A percentile compares a stretch with the other conserved stretches of the same genome.
Evolutionary conservation across 2,113 vertebrate species (phyloP).

Genomic region (Rhabdornis inornatus): DNA sequence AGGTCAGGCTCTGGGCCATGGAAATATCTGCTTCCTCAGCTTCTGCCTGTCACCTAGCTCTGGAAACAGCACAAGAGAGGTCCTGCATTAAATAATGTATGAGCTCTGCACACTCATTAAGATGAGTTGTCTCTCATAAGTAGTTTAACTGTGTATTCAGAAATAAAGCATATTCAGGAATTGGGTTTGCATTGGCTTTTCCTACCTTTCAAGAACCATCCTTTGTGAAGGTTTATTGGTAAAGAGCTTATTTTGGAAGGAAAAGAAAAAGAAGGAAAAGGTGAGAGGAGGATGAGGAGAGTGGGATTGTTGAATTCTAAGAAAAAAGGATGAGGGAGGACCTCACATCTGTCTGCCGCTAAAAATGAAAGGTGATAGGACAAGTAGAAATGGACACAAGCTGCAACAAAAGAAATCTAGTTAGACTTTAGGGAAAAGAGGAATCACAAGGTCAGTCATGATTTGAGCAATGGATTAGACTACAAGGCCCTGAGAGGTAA

Average conservation of each 20-base stretch:
- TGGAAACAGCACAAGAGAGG: neutral
- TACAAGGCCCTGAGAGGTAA: neutral
- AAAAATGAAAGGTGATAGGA: neutral
- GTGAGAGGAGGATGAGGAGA: neutral
- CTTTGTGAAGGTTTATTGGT: neutral
- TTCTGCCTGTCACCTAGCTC: neutral
- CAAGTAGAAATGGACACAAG: neutral
- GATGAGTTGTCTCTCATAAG: neutral
- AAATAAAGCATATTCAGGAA: neutral
- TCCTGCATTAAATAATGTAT: neutral
- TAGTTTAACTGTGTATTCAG: neutral
- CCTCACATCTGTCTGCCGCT: neutral
- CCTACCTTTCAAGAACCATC: neutral
- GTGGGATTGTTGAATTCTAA: neutral
- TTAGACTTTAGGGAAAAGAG: neutral
- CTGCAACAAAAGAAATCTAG: neutral
- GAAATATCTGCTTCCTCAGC: neutral
- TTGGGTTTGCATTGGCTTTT: neutral
- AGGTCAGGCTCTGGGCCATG: neutral
- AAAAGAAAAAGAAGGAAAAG: neutral
- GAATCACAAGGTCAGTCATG: fast-evolving
- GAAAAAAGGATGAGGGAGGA: neutral
- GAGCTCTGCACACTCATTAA: neutral
- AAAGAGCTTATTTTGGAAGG: neutral
- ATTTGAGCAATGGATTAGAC: neutral